These are phyloP conservation scores for Dusona sp. DNA, from an alignment of 2,888 invertebrate genomes.

Conservation along the genomic window DNA sequence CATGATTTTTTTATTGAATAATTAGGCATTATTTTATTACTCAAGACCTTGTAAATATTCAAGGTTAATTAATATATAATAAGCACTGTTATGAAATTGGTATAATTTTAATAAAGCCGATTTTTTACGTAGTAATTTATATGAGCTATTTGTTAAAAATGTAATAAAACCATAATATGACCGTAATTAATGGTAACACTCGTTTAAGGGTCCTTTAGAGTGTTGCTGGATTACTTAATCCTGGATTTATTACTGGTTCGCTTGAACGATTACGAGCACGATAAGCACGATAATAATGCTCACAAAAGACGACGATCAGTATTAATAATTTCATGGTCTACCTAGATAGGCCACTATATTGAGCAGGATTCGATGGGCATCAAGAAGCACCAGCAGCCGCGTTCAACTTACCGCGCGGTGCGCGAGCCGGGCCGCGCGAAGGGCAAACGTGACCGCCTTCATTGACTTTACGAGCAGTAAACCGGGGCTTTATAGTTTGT, in stretches of 20 bases:
- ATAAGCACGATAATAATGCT: constrained; percentile 28
- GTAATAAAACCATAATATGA: neutral
- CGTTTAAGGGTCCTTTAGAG: neutral
- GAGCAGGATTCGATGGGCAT: constrained; percentile 71
- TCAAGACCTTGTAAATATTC: neutral
- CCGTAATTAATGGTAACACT: neutral
- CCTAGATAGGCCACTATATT: constrained; percentile 59
- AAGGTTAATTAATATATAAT: neutral
- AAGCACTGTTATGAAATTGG: neutral
- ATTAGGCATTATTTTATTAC: neutral
- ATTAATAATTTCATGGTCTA: constrained; percentile 66
- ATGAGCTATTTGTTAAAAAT: neutral
- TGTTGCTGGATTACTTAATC: neutral
- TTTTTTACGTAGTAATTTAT: neutral
- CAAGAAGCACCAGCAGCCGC: constrained; percentile 71
- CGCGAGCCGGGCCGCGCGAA: constrained; percentile 76
- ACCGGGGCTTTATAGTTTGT: constrained; percentile 82
- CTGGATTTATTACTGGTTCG: constrained; percentile 17
- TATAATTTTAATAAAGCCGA: neutral
- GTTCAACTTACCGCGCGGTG: constrained; percentile 57
- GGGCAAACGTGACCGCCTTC: constrained; percentile 83
- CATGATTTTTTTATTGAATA: neutral
- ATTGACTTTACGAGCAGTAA: constrained; percentile 83
- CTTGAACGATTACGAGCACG: constrained; percentile 11
- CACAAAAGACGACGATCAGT: constrained; percentile 24